phyloP scores from a whole-genome alignment of 2,113 vertebrate species.

The Tachycineta bicolor region DNA sequence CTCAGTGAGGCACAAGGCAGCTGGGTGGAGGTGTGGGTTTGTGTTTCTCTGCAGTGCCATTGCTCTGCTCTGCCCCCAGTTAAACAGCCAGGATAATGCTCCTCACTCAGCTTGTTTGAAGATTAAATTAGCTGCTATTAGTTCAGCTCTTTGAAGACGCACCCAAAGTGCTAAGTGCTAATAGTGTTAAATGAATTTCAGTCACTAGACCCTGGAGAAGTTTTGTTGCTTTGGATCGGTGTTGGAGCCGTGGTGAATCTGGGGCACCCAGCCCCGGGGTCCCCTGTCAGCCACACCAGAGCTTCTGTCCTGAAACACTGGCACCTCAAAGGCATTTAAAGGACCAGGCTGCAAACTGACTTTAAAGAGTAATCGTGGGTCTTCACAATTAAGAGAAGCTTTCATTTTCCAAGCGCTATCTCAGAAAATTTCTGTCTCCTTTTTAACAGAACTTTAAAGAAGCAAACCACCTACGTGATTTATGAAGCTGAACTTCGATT shows the following conservation, averaged over 20 bases:
- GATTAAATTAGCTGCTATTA: slow-evolving; percentile 63
- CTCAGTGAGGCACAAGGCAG: background rate
- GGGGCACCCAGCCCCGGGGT: background rate
- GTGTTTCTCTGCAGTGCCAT: background rate
- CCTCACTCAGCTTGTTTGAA: slow-evolving; percentile 43
- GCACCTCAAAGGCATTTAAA: background rate
- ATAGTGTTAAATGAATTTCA: slow-evolving; percentile 21
- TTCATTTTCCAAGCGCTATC: background rate
- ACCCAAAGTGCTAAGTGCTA: slow-evolving; percentile 12
- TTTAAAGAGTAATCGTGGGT: background rate
- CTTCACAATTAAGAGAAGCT: background rate
- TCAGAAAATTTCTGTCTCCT: background rate
- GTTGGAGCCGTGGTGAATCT: background rate
- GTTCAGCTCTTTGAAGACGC: slow-evolving; percentile 51
- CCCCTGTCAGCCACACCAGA: background rate
- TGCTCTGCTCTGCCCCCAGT: background rate
- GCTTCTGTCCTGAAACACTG: background rate
- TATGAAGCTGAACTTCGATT: background rate
- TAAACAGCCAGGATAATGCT: background rate
- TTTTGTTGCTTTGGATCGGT: background rate
- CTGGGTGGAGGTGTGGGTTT: background rate
- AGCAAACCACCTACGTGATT: background rate
- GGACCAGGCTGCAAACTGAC: background rate
- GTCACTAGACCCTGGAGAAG: background rate
- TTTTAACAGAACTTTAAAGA: background rate